These are phyloP conservation scores for Macrotis lagotis DNA, from an alignment of 2,113 vertebrate species.

Conservation along the genomic window DNA sequence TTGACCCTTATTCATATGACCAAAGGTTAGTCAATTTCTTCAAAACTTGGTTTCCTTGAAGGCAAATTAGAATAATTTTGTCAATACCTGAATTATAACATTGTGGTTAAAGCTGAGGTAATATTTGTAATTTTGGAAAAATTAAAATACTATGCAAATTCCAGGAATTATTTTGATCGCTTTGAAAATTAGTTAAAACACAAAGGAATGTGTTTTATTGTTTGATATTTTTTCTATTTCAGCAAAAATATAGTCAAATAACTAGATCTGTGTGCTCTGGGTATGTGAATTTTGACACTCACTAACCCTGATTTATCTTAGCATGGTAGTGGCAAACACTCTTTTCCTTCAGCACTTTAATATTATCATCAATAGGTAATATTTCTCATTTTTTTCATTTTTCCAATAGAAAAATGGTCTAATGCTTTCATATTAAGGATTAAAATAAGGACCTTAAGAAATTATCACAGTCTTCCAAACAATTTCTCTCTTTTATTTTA, in stretches of 20 bases:
- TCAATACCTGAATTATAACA: neutral
- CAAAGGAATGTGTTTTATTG: neutral
- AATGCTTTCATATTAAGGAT: constrained; percentile 1
- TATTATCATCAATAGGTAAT: constrained; percentile 64
- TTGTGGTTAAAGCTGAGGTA: neutral
- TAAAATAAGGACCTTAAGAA: neutral
- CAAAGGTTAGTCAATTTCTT: neutral
- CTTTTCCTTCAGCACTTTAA: constrained; percentile 55
- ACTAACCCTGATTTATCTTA: constrained; percentile 31
- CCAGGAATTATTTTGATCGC: neutral
- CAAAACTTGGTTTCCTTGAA: neutral
- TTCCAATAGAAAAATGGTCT: constrained; percentile 49
- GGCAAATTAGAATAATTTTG: neutral
- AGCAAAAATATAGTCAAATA: constrained; percentile 50
- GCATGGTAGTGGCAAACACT: constrained; percentile 26
- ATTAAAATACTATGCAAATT: neutral
- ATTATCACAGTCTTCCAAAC: neutral
- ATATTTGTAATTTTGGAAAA: neutral
- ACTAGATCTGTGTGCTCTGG: constrained; percentile 13
- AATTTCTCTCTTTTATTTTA: neutral
- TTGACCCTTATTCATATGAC: neutral
- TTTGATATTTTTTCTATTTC: neutral
- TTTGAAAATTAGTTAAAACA: neutral
- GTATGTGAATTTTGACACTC: constrained; percentile 54
- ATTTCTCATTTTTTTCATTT: constrained; percentile 64